Percentiles rank a stretch among this genome's conserved stretches.
Conservation (phyloP, 2,113 vertebrate genomes). For the Delphinapterus leucas region DNA sequence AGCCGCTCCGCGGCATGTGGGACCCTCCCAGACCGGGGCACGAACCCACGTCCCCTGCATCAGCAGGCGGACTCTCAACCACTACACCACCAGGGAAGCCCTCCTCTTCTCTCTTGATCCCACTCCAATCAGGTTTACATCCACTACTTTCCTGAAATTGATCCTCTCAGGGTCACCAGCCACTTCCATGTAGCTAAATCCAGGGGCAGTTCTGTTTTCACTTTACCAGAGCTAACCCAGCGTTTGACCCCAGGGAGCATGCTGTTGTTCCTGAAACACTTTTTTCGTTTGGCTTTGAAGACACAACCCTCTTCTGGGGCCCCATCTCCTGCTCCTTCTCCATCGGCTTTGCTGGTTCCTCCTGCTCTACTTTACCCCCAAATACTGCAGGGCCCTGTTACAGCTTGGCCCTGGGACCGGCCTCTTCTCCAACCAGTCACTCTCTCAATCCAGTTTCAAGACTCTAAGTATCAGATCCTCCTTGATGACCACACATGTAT, state of each 20-base stretch:
- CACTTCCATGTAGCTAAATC: not conserved
- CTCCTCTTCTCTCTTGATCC: not conserved
- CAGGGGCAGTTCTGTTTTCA: not conserved
- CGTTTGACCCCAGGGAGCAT: rapidly evolving
- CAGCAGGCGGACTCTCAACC: too few species aligned
- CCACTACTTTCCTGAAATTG: not conserved
- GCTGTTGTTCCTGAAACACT: not conserved
- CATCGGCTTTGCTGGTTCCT: not conserved
- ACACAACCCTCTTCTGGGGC: not conserved
- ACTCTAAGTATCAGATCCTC: not conserved
- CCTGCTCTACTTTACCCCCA: not conserved
- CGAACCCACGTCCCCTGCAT: too few species aligned
- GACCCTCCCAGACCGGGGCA: too few species aligned
- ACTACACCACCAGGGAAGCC: too few species aligned
- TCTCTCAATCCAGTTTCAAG: not conserved
- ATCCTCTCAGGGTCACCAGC: not conserved
- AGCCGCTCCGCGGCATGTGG: too few species aligned
- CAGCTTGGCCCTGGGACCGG: not conserved
- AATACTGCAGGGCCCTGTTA: not conserved
- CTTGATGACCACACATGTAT: not conserved
- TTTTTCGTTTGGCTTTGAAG: not conserved
- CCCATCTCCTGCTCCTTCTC: not conserved
- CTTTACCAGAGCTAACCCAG: not conserved
- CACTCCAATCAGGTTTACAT: not conserved
- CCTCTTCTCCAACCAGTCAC: not conserved